Evolutionary conservation across 2,113 vertebrate genomes (phyloP).

Genomic region (Sarotherodon lohbergeri): DNA sequence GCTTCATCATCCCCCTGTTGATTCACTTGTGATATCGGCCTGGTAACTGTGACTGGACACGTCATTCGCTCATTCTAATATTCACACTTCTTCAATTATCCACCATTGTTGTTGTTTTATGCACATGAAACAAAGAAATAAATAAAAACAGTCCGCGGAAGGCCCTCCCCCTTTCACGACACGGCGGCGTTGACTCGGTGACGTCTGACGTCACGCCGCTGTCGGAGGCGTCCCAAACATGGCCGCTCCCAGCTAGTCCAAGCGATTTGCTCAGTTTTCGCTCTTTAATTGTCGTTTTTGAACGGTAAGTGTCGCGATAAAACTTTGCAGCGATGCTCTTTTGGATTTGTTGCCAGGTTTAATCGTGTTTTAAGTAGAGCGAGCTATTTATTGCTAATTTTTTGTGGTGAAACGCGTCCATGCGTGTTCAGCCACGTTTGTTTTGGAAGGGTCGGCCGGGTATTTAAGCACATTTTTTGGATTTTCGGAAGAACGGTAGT

Average conservation of each 20-base stretch:
- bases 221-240: constrained; percentile 24
- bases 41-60: constrained; percentile 15
- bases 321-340: rapidly evolving
- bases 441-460: background rate
- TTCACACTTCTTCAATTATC: constrained; percentile 49
- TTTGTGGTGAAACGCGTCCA: background rate
- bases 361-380: background rate
- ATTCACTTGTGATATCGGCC: constrained; percentile 59
- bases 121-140: constrained; percentile 81
- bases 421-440: constrained; percentile 46
- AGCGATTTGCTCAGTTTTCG: background rate
- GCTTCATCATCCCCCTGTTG: constrained; percentile 92
- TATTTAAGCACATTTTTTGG: background rate
- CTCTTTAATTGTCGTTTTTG: background rate
- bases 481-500: background rate
- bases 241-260: constrained; percentile 27
- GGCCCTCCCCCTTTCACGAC: constrained; percentile 68
- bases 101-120: constrained; percentile 68
- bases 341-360: rapidly evolving
- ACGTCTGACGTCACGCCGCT: constrained; percentile 36
- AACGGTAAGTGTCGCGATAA: constrained; percentile 19
- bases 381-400: background rate
- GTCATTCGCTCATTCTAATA: constrained; percentile 52
- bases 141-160: constrained; percentile 75
- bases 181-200: background rate